Evolutionary conservation across 2,888 invertebrate genomes (phyloP).

Genomic region (Autographa pulchrina): DNA sequence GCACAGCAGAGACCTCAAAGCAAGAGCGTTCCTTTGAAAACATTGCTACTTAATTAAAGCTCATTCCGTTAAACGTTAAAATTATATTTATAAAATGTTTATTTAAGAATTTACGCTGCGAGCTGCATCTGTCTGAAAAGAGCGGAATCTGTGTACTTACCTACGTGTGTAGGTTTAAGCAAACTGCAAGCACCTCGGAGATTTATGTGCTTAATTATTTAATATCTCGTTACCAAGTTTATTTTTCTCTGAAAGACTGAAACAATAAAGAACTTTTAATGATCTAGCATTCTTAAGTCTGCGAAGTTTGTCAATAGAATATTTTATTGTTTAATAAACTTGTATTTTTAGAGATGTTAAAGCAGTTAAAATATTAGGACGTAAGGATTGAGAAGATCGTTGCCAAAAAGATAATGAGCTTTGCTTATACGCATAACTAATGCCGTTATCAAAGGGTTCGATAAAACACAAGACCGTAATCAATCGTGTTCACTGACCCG

Average conservation of each 20-base stretch:
- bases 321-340: slow-evolving; percentile 42
- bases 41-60: slow-evolving; percentile 80
- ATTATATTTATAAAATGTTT: slow-evolving; percentile 61
- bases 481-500: slow-evolving; percentile 57
- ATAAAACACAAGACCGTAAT: slow-evolving; percentile 50
- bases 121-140: slow-evolving; percentile 43
- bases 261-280: slow-evolving; percentile 48
- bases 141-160: slow-evolving; percentile 42
- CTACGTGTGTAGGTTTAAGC: slow-evolving; percentile 36
- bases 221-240: slow-evolving; percentile 42
- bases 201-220: slow-evolving; percentile 51
- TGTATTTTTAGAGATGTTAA: slow-evolving; percentile 32
- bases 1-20: slow-evolving; percentile 78
- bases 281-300: slow-evolving; percentile 45
- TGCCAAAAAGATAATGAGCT: slow-evolving; percentile 55
- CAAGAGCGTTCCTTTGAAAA: slow-evolving; percentile 79
- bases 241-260: slow-evolving; percentile 34
- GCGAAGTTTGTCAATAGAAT: slow-evolving; percentile 36
- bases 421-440: slow-evolving; percentile 51
- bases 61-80: slow-evolving; percentile 53
- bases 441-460: slow-evolving; percentile 48
- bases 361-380: slow-evolving; percentile 13
- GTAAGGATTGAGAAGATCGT: slow-evolving; percentile 24
- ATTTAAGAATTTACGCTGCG: slow-evolving; percentile 59
- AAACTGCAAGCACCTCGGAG: slow-evolving; percentile 26